Evolutionary conservation across 2,113 vertebrate genomes (phyloP).

Genomic region (Machaerirhynchus nigripectus): DNA sequence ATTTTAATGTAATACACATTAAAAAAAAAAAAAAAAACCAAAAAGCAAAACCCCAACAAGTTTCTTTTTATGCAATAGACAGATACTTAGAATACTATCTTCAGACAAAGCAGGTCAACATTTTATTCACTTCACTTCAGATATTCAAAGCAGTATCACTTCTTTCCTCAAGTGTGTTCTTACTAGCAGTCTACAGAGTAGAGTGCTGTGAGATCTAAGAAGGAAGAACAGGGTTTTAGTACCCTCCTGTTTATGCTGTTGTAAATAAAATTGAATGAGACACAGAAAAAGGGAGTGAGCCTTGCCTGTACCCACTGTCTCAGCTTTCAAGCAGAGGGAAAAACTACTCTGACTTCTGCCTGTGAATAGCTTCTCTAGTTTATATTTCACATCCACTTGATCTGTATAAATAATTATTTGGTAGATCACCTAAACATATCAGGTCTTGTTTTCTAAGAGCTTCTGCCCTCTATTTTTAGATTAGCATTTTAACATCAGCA

Average conservation of each 20-base stretch:
- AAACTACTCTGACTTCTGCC: neutral
- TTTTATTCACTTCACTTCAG: neutral
- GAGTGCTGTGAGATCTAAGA: neutral
- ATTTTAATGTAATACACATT: neutral
- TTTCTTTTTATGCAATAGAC: neutral
- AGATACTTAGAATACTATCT: neutral
- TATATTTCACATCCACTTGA: neutral
- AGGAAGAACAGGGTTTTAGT: neutral
- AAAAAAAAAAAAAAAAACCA: too few species aligned
- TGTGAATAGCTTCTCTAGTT: neutral
- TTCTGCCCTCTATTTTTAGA: neutral
- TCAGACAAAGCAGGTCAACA: neutral
- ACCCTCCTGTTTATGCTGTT: neutral
- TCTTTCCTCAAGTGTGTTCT: neutral
- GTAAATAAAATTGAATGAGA: neutral
- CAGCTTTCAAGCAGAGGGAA: neutral
- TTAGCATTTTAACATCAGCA: neutral
- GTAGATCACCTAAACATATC: neutral
- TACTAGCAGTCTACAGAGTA: neutral
- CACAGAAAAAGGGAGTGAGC: neutral
- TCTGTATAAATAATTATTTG: neutral
- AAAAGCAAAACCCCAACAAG: rapidly evolving
- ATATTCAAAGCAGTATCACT: neutral
- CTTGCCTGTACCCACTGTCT: neutral
- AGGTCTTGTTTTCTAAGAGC: neutral